Evolutionary conservation across 2,113 vertebrate genomes (phyloP).

Genomic region (Redunca redunca): DNA sequence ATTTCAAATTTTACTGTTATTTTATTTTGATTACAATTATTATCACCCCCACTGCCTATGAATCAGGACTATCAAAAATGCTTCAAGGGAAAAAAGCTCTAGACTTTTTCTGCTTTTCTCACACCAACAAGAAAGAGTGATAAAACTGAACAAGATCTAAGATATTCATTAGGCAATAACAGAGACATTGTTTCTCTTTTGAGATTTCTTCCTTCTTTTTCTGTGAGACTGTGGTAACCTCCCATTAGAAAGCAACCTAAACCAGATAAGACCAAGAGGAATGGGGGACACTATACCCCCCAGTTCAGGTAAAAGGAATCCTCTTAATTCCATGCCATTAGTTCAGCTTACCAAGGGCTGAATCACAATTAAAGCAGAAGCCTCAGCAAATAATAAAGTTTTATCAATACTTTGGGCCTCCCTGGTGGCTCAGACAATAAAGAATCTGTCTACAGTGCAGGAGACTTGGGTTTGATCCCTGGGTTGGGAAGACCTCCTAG

Average conservation of each 20-base stretch:
- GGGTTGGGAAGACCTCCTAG: neutral
- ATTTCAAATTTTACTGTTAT: neutral
- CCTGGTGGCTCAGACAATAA: neutral
- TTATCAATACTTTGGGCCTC: neutral
- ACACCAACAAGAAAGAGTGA: neutral
- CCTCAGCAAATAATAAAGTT: neutral
- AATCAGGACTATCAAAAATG: neutral
- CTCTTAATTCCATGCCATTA: neutral
- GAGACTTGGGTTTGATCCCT: neutral
- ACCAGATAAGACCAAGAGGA: neutral
- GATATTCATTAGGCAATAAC: neutral
- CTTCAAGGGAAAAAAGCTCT: neutral
- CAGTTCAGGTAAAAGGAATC: neutral
- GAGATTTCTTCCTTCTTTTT: neutral
- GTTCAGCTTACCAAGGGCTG: neutral
- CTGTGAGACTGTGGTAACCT: slow-evolving; percentile 6
- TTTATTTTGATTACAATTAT: slow-evolving; percentile 3
- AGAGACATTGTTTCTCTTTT: neutral
- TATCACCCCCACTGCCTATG: neutral
- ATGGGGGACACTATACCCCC: neutral
- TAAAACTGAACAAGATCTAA: neutral
- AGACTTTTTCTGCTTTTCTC: neutral
- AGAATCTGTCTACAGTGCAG: neutral
- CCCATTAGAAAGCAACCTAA: slow-evolving; percentile 23
- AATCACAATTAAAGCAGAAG: neutral